A percentile compares a stretch with the other conserved stretches of the same genome.
Evolutionary conservation across 2,888 invertebrate species (phyloP).

Genomic region (Erebia palarica): DNA sequence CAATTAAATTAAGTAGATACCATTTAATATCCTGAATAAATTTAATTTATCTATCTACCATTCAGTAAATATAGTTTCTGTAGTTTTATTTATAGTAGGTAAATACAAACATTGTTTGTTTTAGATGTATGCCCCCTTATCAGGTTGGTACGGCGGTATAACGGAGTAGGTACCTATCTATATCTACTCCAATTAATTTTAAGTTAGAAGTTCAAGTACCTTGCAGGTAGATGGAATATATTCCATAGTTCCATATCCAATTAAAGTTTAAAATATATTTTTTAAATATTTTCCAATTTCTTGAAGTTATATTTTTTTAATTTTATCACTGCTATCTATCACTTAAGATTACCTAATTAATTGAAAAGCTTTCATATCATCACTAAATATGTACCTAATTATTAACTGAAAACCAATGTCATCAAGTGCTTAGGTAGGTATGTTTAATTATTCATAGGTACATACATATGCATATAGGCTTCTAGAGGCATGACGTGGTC

Average conservation of each 20-base stretch:
- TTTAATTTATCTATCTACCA: too few species aligned
- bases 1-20: too few species aligned
- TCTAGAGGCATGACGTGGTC: constrained; percentile 62
- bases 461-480: constrained; percentile 69
- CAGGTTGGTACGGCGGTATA: too few species aligned
- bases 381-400: background rate
- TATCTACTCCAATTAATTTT: too few species aligned
- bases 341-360: background rate
- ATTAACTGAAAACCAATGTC: background rate
- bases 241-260: background rate
- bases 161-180: background rate
- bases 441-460: constrained; percentile 44
- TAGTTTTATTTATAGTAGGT: too few species aligned
- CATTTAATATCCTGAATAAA: too few species aligned
- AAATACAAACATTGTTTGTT: too few species aligned
- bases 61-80: too few species aligned
- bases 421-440: constrained; percentile 7
- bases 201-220: background rate
- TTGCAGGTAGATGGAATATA: background rate
- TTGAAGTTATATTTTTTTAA: background rate
- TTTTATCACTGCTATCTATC: background rate
- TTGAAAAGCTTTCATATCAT: background rate
- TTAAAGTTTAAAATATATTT: background rate
- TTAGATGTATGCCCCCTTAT: too few species aligned
- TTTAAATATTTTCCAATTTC: background rate